Evolutionary conservation across 2,888 invertebrate genomes (phyloP).

Genomic region (Cheilosia impressa): DNA sequence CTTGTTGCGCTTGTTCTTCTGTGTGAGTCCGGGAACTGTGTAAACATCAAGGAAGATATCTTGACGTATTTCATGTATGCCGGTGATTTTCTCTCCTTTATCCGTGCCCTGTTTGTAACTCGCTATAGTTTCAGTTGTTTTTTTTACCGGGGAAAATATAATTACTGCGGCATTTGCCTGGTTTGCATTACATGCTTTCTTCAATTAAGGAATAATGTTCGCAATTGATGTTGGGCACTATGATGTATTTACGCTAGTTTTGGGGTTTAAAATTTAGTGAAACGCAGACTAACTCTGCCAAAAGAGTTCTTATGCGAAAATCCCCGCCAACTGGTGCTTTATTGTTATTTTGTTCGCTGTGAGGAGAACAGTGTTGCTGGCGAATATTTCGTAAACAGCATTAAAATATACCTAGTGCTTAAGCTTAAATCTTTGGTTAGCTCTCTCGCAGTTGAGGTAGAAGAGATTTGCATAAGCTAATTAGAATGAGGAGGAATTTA

Average conservation of each 20-base stretch:
- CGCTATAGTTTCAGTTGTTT: neutral
- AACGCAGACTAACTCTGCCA: neutral
- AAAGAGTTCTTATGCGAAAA: neutral
- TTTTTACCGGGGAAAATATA: constrained; percentile 32
- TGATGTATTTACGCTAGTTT: constrained; percentile 34
- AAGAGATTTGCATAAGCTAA: constrained; percentile 26
- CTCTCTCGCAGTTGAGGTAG: neutral
- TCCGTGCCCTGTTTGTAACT: neutral
- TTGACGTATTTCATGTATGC: constrained; percentile 44
- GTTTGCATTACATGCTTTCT: constrained; percentile 37
- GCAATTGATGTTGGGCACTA: constrained; percentile 34
- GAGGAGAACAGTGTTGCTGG: neutral
- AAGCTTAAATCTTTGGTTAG: neutral
- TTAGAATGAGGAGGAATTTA: constrained; percentile 4
- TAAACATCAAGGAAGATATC: constrained; percentile 8
- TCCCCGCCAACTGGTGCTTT: neutral
- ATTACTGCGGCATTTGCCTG: constrained; percentile 54
- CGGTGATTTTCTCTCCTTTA: constrained; percentile 16
- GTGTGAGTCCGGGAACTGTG: neutral
- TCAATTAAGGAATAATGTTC: constrained; percentile 13
- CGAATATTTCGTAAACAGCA: constrained; percentile 38
- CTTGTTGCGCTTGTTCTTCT: constrained; percentile 42
- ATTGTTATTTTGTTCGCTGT: constrained; percentile 13
- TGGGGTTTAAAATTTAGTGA: constrained; percentile 9
- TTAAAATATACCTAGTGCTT: constrained; percentile 17